A percentile compares a stretch with the other conserved stretches of the same genome.
Conservation (phyloP, 2,113 vertebrate genomes). For the Antechinus stuartii region DNA sequence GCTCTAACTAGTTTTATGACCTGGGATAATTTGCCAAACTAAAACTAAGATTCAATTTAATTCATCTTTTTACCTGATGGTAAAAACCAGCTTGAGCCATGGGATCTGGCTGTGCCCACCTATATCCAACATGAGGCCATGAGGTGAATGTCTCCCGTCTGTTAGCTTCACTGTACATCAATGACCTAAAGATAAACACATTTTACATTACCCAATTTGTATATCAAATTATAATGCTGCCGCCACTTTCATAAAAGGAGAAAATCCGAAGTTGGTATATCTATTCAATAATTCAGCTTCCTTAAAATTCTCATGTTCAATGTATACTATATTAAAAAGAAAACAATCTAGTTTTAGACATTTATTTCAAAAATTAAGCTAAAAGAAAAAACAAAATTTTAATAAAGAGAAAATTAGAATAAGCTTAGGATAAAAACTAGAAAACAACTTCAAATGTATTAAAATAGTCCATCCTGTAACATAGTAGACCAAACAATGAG, state of each 20-base stretch:
- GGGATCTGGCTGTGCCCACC: slow-evolving; percentile 99
- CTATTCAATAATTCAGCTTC: background rate
- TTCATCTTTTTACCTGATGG: slow-evolving; percentile 92
- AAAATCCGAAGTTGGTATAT: background rate
- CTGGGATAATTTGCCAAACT: background rate
- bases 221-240: slow-evolving; percentile 26
- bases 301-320: background rate
- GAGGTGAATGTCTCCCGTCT: slow-evolving; percentile 98
- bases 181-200: slow-evolving; percentile 87
- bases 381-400: background rate
- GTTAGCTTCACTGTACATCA: slow-evolving; percentile 99
- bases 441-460: slow-evolving; percentile 11
- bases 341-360: slow-evolving; percentile 2
- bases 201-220: background rate
- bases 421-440: slow-evolving; percentile 10
- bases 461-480: slow-evolving; percentile 3
- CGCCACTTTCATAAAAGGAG: background rate
- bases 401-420: background rate
- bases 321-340: slow-evolving; percentile 43
- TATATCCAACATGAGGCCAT: slow-evolving; percentile 98
- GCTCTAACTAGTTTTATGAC: background rate
- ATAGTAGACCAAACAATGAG: background rate
- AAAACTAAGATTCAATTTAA: background rate
- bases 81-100: slow-evolving; percentile 99
- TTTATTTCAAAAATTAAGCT: background rate